Percentiles rank a stretch among this genome's conserved stretches.
These are phyloP conservation scores for Tetranychus cinnabarinus DNA, from an alignment of 1,140 invertebrate species.

Conservation along the genomic window DNA sequence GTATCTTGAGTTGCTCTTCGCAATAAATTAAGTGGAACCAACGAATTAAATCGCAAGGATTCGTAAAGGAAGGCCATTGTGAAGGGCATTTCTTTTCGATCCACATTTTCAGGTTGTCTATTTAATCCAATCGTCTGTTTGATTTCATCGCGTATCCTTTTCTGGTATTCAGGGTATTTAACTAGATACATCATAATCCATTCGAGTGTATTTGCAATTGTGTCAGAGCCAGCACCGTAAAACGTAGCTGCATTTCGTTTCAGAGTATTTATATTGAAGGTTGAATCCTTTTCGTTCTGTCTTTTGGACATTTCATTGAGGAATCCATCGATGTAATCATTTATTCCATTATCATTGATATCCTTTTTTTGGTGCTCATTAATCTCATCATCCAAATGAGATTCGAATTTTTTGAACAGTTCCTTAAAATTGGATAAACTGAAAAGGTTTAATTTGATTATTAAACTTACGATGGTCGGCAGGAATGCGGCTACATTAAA, in stretches of 20 bases:
- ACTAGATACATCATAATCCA: not conserved
- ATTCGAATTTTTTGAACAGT: too few species aligned
- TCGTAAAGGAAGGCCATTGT: not conserved
- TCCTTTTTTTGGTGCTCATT: too few species aligned
- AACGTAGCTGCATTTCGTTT: not conserved
- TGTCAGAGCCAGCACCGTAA: not conserved
- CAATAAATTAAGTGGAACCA: not conserved
- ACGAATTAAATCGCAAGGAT: not conserved
- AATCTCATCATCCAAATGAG: too few species aligned
- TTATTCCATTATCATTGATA: too few species aligned
- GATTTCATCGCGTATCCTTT: not conserved
- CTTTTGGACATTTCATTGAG: too few species aligned
- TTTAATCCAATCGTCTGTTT: not conserved
- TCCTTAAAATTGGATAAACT: too few species aligned
- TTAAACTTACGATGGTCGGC: too few species aligned
- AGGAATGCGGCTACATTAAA: too few species aligned
- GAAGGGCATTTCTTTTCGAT: not conserved
- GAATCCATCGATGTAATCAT: too few species aligned
- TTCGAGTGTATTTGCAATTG: not conserved
- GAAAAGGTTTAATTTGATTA: too few species aligned
- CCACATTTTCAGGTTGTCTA: not conserved
- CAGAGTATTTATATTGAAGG: not conserved
- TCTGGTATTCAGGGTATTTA: not conserved
- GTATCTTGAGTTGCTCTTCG: slow-evolving; percentile 34
- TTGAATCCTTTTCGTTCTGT: too few species aligned